Percentiles rank a stretch among this genome's conserved stretches.
These are phyloP conservation scores for Aphyosemion australe DNA, from an alignment of 2,113 vertebrate species.

Conservation along the genomic window DNA sequence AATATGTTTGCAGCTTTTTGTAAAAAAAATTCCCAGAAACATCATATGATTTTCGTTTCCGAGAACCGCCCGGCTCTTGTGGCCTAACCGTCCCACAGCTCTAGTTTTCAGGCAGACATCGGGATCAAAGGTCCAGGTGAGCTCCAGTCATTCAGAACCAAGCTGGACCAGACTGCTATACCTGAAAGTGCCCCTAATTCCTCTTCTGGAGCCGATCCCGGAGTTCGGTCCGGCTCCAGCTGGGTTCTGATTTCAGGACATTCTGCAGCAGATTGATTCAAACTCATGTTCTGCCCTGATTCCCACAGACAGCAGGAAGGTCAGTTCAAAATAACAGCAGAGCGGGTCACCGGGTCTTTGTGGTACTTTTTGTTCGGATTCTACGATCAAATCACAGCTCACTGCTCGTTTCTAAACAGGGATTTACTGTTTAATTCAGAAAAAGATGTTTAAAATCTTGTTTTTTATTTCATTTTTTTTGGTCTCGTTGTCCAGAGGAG, in stretches of 20 bases:
- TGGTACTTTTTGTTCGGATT: background rate
- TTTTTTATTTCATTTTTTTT: too few relatives aligned
- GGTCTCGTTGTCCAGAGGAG: background rate
- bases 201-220: slow-evolving; percentile 55
- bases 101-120: slow-evolving; percentile 49
- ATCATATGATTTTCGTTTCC: background rate
- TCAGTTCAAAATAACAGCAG: slow-evolving; percentile 23
- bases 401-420: too few relatives aligned
- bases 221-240: slow-evolving; percentile 30
- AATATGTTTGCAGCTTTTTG: background rate
- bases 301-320: slow-evolving; percentile 48
- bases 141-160: slow-evolving; percentile 56
- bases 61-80: background rate
- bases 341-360: slow-evolving; percentile 19
- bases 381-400: background rate
- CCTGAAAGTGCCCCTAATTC: slow-evolving; percentile 59
- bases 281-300: slow-evolving; percentile 56
- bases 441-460: too few relatives aligned
- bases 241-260: slow-evolving; percentile 60
- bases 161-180: slow-evolving; percentile 45
- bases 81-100: slow-evolving; percentile 50
- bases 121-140: slow-evolving; percentile 54
- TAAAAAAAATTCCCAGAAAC: background rate
- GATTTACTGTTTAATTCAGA: background rate
- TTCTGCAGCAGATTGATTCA: slow-evolving; percentile 35